These are phyloP conservation scores for Microlaimidae sp. DNA, from an alignment of 2,888 invertebrate genomes.

Conservation along the genomic window DNA sequence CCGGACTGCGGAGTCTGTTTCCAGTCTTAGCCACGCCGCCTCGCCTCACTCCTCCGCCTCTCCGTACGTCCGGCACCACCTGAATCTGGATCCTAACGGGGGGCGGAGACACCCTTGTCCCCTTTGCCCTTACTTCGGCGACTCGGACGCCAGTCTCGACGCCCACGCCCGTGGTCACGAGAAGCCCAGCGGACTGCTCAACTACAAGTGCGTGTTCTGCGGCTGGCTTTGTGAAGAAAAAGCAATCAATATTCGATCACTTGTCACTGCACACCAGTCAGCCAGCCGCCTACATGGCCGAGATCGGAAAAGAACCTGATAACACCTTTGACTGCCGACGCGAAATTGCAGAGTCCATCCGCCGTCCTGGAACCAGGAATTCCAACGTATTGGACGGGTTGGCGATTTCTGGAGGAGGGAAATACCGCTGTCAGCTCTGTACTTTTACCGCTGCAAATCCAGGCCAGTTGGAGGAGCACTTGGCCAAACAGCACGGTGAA, in stretches of 20 bases:
- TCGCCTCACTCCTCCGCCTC: not conserved
- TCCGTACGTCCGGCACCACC: not conserved
- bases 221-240: constrained; percentile 19
- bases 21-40: not conserved
- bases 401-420: no score
- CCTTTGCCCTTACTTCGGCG: not conserved
- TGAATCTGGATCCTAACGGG: not conserved
- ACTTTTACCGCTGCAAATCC: not conserved
- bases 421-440: no score
- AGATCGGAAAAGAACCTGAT: constrained; percentile 20
- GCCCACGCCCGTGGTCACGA: constrained; percentile 2
- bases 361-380: not conserved
- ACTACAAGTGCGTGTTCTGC: constrained; percentile 22
- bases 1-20: not conserved
- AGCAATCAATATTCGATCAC: constrained; percentile 17
- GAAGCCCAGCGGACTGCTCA: constrained; percentile 14
- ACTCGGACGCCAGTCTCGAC: not conserved
- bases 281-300: constrained; percentile 16
- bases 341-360: not conserved
- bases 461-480: not conserved
- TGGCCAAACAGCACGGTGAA: not conserved
- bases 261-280: constrained; percentile 19
- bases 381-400: no score
- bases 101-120: not conserved
- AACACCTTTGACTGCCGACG: constrained; percentile 11